Base-by-base conservation (phyloP, 2,888 invertebrate species). In the Barypeithes pellucidus region DNA sequence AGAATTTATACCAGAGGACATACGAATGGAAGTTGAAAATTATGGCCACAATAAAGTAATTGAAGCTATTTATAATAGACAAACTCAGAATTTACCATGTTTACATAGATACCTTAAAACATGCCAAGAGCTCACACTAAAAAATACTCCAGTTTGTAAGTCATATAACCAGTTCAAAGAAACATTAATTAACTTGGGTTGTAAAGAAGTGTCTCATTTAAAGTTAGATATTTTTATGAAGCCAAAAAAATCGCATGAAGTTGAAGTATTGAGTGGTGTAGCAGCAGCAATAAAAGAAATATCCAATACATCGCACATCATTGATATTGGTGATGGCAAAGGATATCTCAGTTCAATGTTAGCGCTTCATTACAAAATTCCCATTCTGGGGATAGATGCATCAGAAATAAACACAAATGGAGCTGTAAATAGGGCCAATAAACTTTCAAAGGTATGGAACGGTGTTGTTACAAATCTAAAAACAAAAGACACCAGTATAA, bases 271-370 rank as follows among this genome's bases (percentile, higher is more conserved):
- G 85, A 91, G 92, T 0, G 86, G 86, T 0, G 84, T 93, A 0
- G 88, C 91, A 0, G 88, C 90, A 1, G 87, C 89, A 1, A 82
- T 94, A 8, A 83, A 85, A 18, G 77, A 81, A 14, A 76, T 82
- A 39, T 80, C 82, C 16, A 69, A 84, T 81, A 83, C 85, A 2
- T 79, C 84, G 4, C 88, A 90, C 84, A 87, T 94, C 45, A 88
- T 97, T 14, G 97, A 97, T 83, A 91, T 95, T 47, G 97, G 97
- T 0, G 96, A 96, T 81, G 97, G 97, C 0, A 93, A 95, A 82
- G 97, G 96, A 0, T 95, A 96, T 84, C 87, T 97, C 41, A 93
- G 94, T 47, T 91, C 93, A 0, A 89, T 93, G 11, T 83, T 97
- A 59, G 90, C 93, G 0, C 87, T 94, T 3, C 90, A 92, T 73